Base-by-base conservation (phyloP, 2,888 invertebrate species). In the Mellilla xanthometata region DNA sequence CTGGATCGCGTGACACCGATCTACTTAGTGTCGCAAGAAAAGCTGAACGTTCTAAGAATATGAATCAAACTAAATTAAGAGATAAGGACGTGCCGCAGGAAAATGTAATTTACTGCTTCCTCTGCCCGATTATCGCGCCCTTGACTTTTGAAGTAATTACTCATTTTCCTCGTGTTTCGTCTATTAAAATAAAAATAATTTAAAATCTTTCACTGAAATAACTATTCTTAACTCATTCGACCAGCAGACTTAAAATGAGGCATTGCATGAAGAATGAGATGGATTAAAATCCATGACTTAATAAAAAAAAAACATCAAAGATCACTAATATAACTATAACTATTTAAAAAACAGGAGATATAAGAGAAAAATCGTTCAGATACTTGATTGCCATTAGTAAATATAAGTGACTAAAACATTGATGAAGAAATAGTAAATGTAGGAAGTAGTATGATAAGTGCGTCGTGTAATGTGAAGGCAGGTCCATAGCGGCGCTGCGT, bases 61-160 rank as follows among this genome's bases (percentile, higher is more conserved):
- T 58, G 51, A 58, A 48, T 55, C 51, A 58, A 51, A 49, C 53
- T 39, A 52, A 45, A 55, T 55, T 43, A 50, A 45, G 28, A 41
- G 51, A 47, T 53, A 54, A 49, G 35, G 32, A 38, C 32, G 32
- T 30, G 22, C 34, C 28, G 49, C 53, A 55, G 57, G 57, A 55
- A 58, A 58, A 47, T 47, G 28, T 49, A 46, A 49, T 49, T 49
- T 48, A 45, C 48, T 38, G 45, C 48, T 53, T 55, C 52, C 56
- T 55, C 38, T 45, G 38, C 36, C 45, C 43, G 29, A 39, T 47
- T 49, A 40, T 32, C 24, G 26, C 15, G 34, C 32, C 47, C 41
- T 47, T 47, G 38, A 42, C 33, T 29, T 15, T 41, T 24, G 8
- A 26, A 8, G 24, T 35, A 40, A 40, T 40, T 40, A 36, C 31